Conservation (phyloP, 2,797 vertebrate species). For the Manis pentadactyla region DNA sequence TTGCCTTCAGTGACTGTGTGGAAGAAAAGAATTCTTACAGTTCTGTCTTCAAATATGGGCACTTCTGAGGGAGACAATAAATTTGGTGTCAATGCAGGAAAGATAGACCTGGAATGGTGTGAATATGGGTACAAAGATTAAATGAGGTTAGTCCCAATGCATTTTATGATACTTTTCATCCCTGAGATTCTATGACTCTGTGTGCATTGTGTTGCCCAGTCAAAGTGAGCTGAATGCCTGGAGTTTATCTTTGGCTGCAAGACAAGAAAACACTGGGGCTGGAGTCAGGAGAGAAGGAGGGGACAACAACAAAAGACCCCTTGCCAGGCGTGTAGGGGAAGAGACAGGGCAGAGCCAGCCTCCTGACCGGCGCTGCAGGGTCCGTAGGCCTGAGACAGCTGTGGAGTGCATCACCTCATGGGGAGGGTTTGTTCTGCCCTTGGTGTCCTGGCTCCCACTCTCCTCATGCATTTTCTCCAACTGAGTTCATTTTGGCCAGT, state of each 20-base stretch:
- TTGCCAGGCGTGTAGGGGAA: constrained; percentile 62
- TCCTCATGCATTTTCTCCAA: constrained; percentile 35
- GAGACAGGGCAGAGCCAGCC: constrained; percentile 53
- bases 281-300: constrained; percentile 67
- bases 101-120: not conserved
- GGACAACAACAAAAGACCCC: constrained; percentile 72
- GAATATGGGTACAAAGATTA: not conserved
- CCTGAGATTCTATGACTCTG: not conserved
- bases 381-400: constrained; percentile 56
- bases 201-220: not conserved
- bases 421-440: not conserved
- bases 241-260: constrained; percentile 82
- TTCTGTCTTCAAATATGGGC: not conserved
- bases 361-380: constrained; percentile 40
- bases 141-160: not conserved
- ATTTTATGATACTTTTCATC: not conserved
- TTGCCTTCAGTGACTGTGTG: not conserved
- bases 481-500: constrained; percentile 45
- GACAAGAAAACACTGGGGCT: constrained; percentile 74
- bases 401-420: rapidly evolving
- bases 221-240: constrained; percentile 47
- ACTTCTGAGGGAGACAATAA: not conserved
- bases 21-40: constrained; percentile 11
- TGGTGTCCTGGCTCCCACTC: constrained; percentile 29
- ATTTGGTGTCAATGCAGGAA: not conserved